Conservation (phyloP, 2,797 vertebrate species). For the Sebastes trivittatus region DNA sequence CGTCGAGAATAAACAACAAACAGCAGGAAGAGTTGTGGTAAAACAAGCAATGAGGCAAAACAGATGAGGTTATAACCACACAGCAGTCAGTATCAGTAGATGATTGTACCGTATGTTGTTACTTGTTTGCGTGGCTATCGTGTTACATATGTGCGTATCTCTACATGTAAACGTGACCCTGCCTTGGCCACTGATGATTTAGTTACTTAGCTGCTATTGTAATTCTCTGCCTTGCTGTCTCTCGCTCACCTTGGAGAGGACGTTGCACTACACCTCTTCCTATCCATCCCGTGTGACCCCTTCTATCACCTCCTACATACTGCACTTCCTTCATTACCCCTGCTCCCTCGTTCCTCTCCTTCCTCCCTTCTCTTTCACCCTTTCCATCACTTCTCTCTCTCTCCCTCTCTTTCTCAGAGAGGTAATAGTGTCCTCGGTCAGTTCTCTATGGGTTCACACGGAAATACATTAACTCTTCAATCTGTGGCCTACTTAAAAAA, state of each 20-base stretch:
- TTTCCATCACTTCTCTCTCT: constrained; percentile 4
- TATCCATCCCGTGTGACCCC: constrained; percentile 6
- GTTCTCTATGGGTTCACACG: constrained; percentile 66
- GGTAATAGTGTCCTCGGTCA: constrained; percentile 57
- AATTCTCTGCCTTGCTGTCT: constrained; percentile 31
- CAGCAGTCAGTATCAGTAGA: background rate
- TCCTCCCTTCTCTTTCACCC: background rate
- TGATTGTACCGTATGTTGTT: background rate
- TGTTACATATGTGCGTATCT: background rate
- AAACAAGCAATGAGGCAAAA: background rate
- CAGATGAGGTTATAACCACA: background rate
- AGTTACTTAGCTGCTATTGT: constrained; percentile 31
- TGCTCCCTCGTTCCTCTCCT: background rate
- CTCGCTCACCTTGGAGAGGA: constrained; percentile 52
- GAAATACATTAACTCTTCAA: constrained; percentile 73
- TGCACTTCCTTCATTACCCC: constrained; percentile 21
- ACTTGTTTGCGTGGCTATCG: background rate
- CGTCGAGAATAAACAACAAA: background rate
- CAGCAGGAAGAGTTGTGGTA: background rate
- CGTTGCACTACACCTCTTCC: constrained; percentile 5
- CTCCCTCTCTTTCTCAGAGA: constrained; percentile 11
- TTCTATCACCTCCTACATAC: constrained; percentile 21
- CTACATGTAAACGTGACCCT: background rate
- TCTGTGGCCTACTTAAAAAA: constrained; percentile 67
- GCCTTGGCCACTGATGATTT: constrained; percentile 4